Conservation (phyloP, 2,113 vertebrate genomes). For the Ptilonorhynchus violaceus region DNA sequence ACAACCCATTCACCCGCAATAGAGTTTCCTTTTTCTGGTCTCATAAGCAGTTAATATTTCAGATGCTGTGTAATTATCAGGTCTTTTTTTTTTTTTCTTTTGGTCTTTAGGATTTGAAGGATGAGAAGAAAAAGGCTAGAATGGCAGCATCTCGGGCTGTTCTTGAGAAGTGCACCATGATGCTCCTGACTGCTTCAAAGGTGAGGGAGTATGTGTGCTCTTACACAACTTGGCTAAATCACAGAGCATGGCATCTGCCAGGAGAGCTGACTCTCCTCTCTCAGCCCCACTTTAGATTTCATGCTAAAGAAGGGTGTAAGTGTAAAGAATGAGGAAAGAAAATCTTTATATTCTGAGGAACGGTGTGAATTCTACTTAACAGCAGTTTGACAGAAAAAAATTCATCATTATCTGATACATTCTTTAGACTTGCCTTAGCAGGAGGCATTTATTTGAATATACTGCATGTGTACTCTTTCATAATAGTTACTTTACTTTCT, state of each 20-base stretch:
- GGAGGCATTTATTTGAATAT: not conserved
- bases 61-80: not conserved
- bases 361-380: not conserved
- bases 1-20: not conserved
- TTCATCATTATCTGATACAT: not conserved
- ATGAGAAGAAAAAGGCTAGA: conserved; percentile 96
- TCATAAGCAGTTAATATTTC: not conserved
- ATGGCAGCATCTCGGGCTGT: conserved; percentile 96
- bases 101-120: conserved; percentile 89
- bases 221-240: not conserved
- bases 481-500: not conserved
- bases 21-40: not conserved
- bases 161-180: conserved; percentile 99
- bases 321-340: not conserved
- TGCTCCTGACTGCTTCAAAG: conserved; percentile 98
- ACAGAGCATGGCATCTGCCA: not conserved
- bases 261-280: not conserved
- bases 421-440: not conserved
- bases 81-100: not conserved
- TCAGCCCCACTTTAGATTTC: not conserved
- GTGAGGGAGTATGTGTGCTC: conserved; percentile 47
- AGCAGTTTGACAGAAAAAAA: not conserved
- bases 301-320: not conserved
- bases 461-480: not conserved
- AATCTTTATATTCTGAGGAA: not conserved